Conservation (phyloP, 2,888 invertebrate genomes). For the Eustalomyia histrio region DNA sequence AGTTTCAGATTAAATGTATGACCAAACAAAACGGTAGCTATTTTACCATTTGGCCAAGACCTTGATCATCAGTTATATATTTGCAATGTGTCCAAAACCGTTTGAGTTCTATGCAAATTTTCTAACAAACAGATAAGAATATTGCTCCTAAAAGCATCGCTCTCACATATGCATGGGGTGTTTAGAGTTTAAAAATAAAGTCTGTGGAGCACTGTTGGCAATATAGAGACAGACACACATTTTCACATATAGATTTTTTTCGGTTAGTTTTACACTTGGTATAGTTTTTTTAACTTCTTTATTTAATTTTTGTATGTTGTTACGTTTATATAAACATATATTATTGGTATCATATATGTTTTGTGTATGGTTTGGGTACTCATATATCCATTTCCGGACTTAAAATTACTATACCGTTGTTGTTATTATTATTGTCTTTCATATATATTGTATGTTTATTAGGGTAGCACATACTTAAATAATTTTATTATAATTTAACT, state of each 20-base stretch:
- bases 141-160: constrained; percentile 39
- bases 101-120: constrained; percentile 67
- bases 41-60: constrained; percentile 52
- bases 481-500: background rate
- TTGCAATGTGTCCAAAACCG: constrained; percentile 39
- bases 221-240: constrained; percentile 30
- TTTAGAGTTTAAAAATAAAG: constrained; percentile 59
- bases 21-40: constrained; percentile 55
- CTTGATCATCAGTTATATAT: constrained; percentile 50
- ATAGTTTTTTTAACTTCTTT: constrained; percentile 40
- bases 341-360: background rate
- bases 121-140: constrained; percentile 47
- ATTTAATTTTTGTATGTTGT: constrained; percentile 29
- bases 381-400: constrained; percentile 61
- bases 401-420: constrained; percentile 38
- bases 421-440: constrained; percentile 50
- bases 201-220: constrained; percentile 46
- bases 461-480: background rate
- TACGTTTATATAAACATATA: constrained; percentile 28
- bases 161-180: constrained; percentile 36
- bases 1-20: constrained; percentile 23
- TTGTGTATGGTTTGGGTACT: constrained; percentile 35
- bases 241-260: constrained; percentile 6
- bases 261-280: constrained; percentile 47
- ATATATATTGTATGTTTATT: background rate